These are phyloP conservation scores for Choristoneura fumiferana DNA, from an alignment of 1,140 invertebrate genomes.

Conservation along the genomic window DNA sequence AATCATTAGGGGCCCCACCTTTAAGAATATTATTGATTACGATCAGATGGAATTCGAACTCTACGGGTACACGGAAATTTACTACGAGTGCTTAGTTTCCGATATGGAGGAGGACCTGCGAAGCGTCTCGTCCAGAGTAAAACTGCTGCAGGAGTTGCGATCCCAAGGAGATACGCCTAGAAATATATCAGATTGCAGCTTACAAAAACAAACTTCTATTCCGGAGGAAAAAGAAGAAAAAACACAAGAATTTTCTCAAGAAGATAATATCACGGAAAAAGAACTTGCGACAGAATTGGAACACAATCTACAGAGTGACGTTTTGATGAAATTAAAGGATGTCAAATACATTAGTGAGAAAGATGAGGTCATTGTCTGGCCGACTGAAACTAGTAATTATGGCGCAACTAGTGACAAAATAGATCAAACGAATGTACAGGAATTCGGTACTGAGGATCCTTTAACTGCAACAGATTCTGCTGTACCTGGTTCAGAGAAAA, in stretches of 20 bases:
- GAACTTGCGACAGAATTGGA: conserved; percentile 32
- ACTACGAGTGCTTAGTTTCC: conserved; percentile 55
- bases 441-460: conserved; percentile 23
- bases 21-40: conserved; percentile 67
- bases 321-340: conserved; percentile 48
- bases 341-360: conserved; percentile 41
- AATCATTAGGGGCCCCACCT: conserved; percentile 53
- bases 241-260: conserved; percentile 20
- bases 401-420: conserved; percentile 25
- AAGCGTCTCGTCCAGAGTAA: conserved; percentile 58
- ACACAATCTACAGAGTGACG: conserved; percentile 31
- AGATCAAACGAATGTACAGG: conserved; percentile 25
- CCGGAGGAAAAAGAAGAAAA: not conserved
- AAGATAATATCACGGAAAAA: conserved; percentile 18
- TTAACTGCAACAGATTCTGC: conserved; percentile 28
- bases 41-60: conserved; percentile 62
- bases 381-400: conserved; percentile 36
- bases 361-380: conserved; percentile 45
- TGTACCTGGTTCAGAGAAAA: conserved; percentile 42
- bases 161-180: conserved; percentile 48
- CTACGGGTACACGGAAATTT: conserved; percentile 54
- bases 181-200: conserved; percentile 23
- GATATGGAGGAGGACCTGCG: conserved; percentile 55
- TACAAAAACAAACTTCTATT: conserved; percentile 7
- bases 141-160: conserved; percentile 53